Percentiles rank a stretch among this genome's conserved stretches.
phyloP scores from a whole-genome alignment of 2,113 vertebrate genomes.

The Panurus biarmicus region DNA sequence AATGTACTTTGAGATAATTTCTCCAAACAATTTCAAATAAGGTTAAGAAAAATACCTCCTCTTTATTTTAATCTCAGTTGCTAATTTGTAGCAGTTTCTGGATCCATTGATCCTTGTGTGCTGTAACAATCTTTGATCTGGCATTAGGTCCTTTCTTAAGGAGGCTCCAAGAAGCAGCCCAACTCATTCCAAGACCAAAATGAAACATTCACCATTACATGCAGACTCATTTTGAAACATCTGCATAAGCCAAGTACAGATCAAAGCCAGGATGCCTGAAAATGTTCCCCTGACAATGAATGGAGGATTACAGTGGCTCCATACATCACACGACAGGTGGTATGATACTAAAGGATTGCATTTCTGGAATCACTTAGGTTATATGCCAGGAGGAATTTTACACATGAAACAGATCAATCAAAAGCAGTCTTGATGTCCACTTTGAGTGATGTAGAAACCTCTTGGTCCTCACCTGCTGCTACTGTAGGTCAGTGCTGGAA shows the following conservation, averaged over 20 bases:
- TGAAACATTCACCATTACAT: background rate
- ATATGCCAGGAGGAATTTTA: background rate
- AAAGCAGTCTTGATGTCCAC: background rate
- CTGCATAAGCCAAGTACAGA: background rate
- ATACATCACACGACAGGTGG: background rate
- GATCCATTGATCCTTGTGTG: background rate
- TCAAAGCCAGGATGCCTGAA: conserved; percentile 8
- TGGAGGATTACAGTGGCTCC: background rate
- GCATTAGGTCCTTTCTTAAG: background rate
- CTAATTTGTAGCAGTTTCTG: background rate
- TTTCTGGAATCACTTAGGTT: background rate
- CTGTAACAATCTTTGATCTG: background rate
- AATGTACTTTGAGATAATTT: background rate
- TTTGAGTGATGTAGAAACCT: background rate
- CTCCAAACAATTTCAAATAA: background rate
- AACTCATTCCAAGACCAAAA: background rate
- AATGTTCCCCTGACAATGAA: background rate
- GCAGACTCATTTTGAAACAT: background rate
- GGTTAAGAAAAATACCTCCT: background rate
- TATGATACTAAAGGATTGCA: background rate
- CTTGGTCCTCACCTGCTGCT: background rate
- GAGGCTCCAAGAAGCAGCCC: background rate
- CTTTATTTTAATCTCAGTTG: background rate
- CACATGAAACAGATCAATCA: background rate
- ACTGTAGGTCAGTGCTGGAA: background rate